phyloP scores from a whole-genome alignment of 2,888 invertebrate genomes.

The Drosophila ezoana region DNA sequence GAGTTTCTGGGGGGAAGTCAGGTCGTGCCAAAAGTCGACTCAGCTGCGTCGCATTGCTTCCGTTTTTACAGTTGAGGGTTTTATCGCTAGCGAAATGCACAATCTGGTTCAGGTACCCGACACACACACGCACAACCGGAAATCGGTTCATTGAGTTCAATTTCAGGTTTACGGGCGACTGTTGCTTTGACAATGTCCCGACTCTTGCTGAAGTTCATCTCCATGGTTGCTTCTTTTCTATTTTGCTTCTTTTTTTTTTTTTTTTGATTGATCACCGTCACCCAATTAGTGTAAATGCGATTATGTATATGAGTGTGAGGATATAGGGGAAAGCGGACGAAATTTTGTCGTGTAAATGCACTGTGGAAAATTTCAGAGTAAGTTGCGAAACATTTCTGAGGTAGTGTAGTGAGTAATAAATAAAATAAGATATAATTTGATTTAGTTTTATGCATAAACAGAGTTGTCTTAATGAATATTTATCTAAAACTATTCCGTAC shows the following conservation, averaged over 20 bases:
- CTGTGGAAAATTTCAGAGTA: conserved; percentile 29
- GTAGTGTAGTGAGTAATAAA: background rate
- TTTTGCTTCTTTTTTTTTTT: conserved; percentile 24
- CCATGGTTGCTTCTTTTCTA: conserved; percentile 6
- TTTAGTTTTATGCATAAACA: too few relatives aligned
- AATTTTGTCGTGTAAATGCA: conserved; percentile 24
- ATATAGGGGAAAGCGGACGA: conserved; percentile 41
- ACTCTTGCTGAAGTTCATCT: conserved; percentile 25
- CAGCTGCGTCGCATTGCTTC: conserved; percentile 75
- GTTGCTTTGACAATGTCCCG: conserved; percentile 65
- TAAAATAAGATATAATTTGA: background rate
- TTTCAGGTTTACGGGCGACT: conserved; percentile 57
- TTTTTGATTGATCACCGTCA: conserved; percentile 80
- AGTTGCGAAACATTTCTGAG: background rate
- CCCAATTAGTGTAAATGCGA: conserved; percentile 80
- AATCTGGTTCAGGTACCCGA: conserved; percentile 74
- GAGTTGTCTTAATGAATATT: background rate
- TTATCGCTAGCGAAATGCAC: conserved; percentile 61
- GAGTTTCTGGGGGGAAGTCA: conserved; percentile 22
- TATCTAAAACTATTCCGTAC: too few relatives aligned
- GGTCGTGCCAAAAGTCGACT: conserved; percentile 70
- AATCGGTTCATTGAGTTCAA: conserved; percentile 73
- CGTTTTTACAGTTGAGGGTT: conserved; percentile 58
- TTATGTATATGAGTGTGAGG: conserved; percentile 74
- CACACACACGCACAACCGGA: conserved; percentile 65